These are phyloP conservation scores for Yasuhikotakia modesta DNA, from an alignment of 2,797 vertebrate species.

Conservation along the genomic window DNA sequence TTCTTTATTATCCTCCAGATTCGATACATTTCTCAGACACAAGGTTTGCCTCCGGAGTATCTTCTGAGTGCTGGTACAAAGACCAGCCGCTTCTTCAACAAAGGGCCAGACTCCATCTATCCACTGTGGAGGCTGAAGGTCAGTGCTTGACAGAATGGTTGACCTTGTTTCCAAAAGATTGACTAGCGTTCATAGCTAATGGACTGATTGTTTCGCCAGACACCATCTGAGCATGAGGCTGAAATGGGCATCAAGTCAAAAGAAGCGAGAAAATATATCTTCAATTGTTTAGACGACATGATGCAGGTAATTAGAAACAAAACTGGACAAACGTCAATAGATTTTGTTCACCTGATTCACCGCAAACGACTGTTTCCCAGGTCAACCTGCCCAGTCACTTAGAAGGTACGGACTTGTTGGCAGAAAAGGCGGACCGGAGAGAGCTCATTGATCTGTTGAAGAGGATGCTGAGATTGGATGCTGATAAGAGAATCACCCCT, in stretches of 20 bases:
- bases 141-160: neutral
- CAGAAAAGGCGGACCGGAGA: conserved; percentile 96
- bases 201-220: conserved; percentile 71
- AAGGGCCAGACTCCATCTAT: conserved; percentile 90
- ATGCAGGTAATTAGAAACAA: conserved; percentile 83
- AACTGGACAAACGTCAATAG: neutral
- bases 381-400: conserved; percentile 97
- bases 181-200: neutral
- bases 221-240: conserved; percentile 93
- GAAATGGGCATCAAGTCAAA: conserved; percentile 99
- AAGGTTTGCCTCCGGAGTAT: conserved; percentile 96
- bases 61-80: conserved; percentile 95
- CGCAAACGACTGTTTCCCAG: conserved; percentile 66
- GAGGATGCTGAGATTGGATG: conserved; percentile 97
- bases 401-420: conserved; percentile 97
- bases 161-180: neutral
- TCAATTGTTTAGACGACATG: conserved; percentile 99
- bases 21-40: conserved; percentile 98
- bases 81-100: conserved; percentile 94
- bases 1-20: conserved; percentile 80
- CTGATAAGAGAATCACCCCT: conserved; percentile 97
- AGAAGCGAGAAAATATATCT: conserved; percentile 98
- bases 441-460: conserved; percentile 98
- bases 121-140: conserved; percentile 97
- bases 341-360: neutral